phyloP scores from a whole-genome alignment of 1,140 invertebrate genomes.

The Dermatophagoides farinae region DNA sequence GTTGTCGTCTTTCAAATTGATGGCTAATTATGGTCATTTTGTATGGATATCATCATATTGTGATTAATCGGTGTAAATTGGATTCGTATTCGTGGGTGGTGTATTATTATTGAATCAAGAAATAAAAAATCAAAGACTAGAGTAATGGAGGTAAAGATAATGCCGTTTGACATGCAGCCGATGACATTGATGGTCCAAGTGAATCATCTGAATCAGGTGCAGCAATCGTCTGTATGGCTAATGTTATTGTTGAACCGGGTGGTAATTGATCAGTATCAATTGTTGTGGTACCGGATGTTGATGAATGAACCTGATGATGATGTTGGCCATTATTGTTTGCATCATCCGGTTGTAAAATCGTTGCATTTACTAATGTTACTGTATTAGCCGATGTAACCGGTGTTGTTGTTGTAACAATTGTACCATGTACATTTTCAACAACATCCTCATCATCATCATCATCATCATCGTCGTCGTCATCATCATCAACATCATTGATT shows the following conservation, averaged over 20 bases:
- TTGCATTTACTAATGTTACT: conserved; percentile 3
- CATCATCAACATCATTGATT: background rate
- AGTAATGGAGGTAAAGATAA: conserved; percentile 5
- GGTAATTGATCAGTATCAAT: conserved; percentile 4
- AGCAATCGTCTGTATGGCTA: background rate
- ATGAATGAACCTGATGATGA: background rate
- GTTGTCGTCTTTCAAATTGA: too few species aligned
- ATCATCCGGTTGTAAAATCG: background rate
- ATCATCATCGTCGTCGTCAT: background rate
- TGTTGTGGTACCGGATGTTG: background rate
- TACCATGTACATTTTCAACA: background rate
- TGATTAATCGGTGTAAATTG: too few species aligned
- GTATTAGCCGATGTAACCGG: background rate
- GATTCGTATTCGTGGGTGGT: too few species aligned
- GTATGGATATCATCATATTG: too few species aligned
- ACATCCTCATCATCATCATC: background rate
- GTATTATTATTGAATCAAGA: too few species aligned
- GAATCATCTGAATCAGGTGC: conserved; percentile 3
- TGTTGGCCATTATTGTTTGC: background rate
- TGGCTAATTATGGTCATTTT: too few species aligned
- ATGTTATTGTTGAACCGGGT: conserved; percentile 3
- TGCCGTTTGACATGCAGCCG: background rate
- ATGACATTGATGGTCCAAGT: conserved; percentile 1
- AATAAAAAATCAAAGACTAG: too few species aligned
- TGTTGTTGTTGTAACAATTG: background rate